Percentiles rank a stretch among this genome's conserved stretches.
These are phyloP conservation scores for Contarinia nasturtii DNA, from an alignment of 1,140 invertebrate genomes.

Conservation along the genomic window DNA sequence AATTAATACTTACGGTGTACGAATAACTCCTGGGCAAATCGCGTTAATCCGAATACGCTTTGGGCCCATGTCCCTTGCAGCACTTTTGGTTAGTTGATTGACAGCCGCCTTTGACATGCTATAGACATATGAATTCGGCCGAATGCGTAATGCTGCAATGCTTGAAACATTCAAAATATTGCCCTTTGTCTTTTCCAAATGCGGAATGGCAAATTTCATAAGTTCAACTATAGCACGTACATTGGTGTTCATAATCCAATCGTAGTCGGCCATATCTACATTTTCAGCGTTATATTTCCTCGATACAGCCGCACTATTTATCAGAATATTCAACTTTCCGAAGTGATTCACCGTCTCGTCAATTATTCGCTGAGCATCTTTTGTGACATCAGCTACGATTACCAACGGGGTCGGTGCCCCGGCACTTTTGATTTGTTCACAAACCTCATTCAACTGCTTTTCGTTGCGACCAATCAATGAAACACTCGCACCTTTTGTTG, in stretches of 20 bases:
- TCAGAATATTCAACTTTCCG: conserved; percentile 18
- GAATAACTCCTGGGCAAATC: no score
- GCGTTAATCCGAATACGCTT: no score
- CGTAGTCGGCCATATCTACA: no score
- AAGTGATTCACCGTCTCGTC: no score
- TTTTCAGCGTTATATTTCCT: conserved; percentile 34
- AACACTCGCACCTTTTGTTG: conserved; percentile 44
- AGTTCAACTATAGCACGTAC: conserved; percentile 52
- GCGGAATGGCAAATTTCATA: conserved; percentile 52
- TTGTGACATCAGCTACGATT: conserved; percentile 18
- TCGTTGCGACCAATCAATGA: conserved; percentile 50
- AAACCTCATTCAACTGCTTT: conserved; percentile 29
- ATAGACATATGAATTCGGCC: conserved; percentile 36
- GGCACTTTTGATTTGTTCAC: conserved; percentile 20
- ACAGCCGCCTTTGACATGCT: conserved; percentile 69
- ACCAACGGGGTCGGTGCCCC: neutral
- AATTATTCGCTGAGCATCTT: no score
- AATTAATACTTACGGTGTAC: no score
- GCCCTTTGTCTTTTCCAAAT: conserved; percentile 49
- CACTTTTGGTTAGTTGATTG: conserved; percentile 60
- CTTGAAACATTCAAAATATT: conserved; percentile 67
- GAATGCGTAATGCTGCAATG: conserved; percentile 51
- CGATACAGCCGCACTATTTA: no score
- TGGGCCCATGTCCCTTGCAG: conserved; percentile 46
- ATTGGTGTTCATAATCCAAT: conserved; percentile 24